Percentiles rank a stretch among this genome's conserved stretches.
Evolutionary conservation across 1,140 invertebrate species (phyloP).

Genomic region (Potamilus streckersoni): DNA sequence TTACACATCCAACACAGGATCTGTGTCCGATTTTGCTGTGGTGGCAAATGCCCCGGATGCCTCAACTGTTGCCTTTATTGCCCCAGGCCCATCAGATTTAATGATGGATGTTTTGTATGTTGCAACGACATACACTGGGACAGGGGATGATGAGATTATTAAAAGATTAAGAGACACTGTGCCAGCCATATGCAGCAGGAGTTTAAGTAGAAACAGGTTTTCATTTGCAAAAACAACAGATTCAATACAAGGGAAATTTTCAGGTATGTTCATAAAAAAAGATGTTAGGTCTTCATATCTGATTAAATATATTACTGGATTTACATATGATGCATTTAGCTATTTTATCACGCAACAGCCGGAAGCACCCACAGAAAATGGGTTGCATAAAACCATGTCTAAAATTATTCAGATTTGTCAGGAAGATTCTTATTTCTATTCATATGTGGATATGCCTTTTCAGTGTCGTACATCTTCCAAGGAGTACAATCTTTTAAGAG

Average conservation of each 20-base stretch:
- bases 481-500: constrained; percentile 90
- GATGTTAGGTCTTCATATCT: constrained; percentile 40
- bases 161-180: constrained; percentile 13
- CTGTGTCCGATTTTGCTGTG: constrained; percentile 72
- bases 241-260: constrained; percentile 37
- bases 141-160: constrained; percentile 8
- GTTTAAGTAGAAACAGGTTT: constrained; percentile 41
- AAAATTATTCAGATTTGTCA: constrained; percentile 95
- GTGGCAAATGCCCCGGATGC: constrained; percentile 94
- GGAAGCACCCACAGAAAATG: constrained; percentile 77
- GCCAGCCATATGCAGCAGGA: constrained; percentile 46
- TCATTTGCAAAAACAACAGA: constrained; percentile 35
- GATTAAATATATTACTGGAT: constrained; percentile 96
- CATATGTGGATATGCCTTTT: constrained; percentile 96
- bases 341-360: constrained; percentile 97
- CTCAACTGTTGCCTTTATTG: constrained; percentile 96
- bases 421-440: constrained; percentile 89
- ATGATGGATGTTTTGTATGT: constrained; percentile 48
- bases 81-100: constrained; percentile 73
- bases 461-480: constrained; percentile 81
- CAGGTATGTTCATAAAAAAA: constrained; percentile 45
- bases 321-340: constrained; percentile 92
- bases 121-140: constrained; percentile 46
- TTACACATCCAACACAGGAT: constrained; percentile 73
- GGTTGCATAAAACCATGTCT: constrained; percentile 84